These are phyloP conservation scores for Dione juno DNA, from an alignment of 2,888 invertebrate genomes.

Conservation along the genomic window DNA sequence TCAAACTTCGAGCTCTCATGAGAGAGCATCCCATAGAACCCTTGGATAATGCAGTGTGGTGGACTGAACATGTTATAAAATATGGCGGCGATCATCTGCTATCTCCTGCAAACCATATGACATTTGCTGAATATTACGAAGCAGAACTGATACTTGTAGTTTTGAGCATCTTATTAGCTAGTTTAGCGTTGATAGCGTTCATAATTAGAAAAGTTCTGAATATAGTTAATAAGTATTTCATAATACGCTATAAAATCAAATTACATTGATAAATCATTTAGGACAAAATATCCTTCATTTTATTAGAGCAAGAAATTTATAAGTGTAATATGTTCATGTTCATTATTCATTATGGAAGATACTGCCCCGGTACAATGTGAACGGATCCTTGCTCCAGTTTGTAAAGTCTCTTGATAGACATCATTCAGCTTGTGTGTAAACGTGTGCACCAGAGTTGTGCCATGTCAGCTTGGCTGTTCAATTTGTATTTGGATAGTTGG, in stretches of 20 bases:
- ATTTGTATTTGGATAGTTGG: too few relatives aligned
- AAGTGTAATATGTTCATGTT: too few relatives aligned
- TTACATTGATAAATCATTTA: background rate
- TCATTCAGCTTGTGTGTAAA: too few relatives aligned
- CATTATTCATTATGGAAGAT: too few relatives aligned
- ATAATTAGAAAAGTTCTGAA: background rate
- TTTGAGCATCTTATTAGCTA: background rate
- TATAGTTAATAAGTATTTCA: background rate
- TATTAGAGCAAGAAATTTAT: too few relatives aligned
- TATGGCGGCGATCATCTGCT: conserved; percentile 52
- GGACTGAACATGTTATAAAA: conserved; percentile 55
- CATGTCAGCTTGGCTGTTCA: too few relatives aligned
- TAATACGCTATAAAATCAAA: background rate
- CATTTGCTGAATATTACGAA: conserved; percentile 50
- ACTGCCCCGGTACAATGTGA: too few relatives aligned
- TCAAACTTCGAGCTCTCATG: conserved; percentile 45
- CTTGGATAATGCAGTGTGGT: conserved; percentile 56
- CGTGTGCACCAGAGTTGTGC: too few relatives aligned
- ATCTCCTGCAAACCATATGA: conserved; percentile 49
- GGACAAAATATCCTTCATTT: too few relatives aligned
- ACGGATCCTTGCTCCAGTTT: too few relatives aligned
- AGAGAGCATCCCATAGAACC: conserved; percentile 50
- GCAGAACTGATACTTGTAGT: conserved; percentile 40
- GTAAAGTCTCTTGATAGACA: too few relatives aligned
- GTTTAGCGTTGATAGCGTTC: background rate